Evolutionary conservation across 2,113 vertebrate species (phyloP).

Genomic region (Ursus arctos): DNA sequence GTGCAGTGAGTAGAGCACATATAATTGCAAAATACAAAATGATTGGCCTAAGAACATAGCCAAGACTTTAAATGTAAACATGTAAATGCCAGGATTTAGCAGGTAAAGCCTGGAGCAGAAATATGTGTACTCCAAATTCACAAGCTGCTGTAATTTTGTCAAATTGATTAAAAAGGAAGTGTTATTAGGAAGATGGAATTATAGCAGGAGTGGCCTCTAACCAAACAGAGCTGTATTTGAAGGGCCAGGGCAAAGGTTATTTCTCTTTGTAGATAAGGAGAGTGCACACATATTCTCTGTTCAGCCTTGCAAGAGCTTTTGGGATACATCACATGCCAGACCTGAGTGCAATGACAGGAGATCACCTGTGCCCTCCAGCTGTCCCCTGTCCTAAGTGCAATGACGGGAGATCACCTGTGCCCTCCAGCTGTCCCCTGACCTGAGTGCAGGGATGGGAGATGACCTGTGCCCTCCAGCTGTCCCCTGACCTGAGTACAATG

Average conservation of each 20-base stretch:
- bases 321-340: rapidly evolving
- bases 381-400: too few relatives aligned
- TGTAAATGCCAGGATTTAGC: not conserved
- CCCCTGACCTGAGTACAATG: not conserved
- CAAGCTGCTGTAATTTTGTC: not conserved
- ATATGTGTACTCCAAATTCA: rapidly evolving
- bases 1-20: conserved; percentile 62
- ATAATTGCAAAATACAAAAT: conserved; percentile 74
- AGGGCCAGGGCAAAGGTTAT: rapidly evolving
- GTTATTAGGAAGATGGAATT: not conserved
- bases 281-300: rapidly evolving
- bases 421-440: too few relatives aligned
- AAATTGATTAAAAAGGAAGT: not conserved
- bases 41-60: not conserved
- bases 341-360: not conserved
- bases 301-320: rapidly evolving
- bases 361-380: not conserved
- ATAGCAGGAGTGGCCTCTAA: not conserved
- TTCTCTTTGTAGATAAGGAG: not conserved
- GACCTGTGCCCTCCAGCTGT: not conserved
- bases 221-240: not conserved
- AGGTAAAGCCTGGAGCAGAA: not conserved
- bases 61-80: not conserved
- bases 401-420: not conserved
- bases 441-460: not conserved